Conservation (phyloP, 2,888 invertebrate species). For the Drosophila maculinotata region DNA sequence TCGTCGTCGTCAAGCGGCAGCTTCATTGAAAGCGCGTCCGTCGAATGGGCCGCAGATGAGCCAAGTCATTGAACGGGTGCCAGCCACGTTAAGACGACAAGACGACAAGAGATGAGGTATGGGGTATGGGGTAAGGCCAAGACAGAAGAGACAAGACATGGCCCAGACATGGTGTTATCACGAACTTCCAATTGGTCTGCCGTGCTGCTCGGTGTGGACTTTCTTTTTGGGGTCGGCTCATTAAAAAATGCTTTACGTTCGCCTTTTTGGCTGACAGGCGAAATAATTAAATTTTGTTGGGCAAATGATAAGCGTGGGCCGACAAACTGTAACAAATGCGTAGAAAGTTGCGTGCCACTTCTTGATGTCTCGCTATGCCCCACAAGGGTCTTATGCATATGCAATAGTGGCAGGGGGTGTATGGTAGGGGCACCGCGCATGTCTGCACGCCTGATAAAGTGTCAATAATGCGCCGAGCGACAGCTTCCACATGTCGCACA, state of each 20-base stretch:
- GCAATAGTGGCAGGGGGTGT: slow-evolving; percentile 5
- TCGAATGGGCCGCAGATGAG: slow-evolving; percentile 45
- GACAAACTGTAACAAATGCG: slow-evolving; percentile 76
- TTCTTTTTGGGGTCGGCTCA: slow-evolving; percentile 69
- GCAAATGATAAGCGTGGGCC: slow-evolving; percentile 69
- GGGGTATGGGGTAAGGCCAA: too few relatives aligned
- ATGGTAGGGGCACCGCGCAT: neutral
- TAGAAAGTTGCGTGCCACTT: slow-evolving; percentile 63
- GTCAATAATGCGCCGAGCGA: slow-evolving; percentile 74
- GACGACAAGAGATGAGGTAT: slow-evolving; percentile 11
- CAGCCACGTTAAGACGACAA: slow-evolving; percentile 28
- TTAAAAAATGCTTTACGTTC: slow-evolving; percentile 69
- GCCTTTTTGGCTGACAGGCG: slow-evolving; percentile 68
- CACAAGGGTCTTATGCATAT: slow-evolving; percentile 49
- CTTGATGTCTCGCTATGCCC: slow-evolving; percentile 11
- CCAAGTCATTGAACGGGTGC: slow-evolving; percentile 55
- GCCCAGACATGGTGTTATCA: slow-evolving; percentile 61
- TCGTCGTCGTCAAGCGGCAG: slow-evolving; percentile 23
- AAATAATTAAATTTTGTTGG: slow-evolving; percentile 66
- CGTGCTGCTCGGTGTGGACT: slow-evolving; percentile 34
- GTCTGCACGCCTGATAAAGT: slow-evolving; percentile 64
- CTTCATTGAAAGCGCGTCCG: slow-evolving; percentile 42
- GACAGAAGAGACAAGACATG: slow-evolving; percentile 31
- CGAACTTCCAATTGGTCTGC: slow-evolving; percentile 51
- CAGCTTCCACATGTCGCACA: slow-evolving; percentile 79